Evolutionary conservation across 2,113 vertebrate genomes (phyloP).

Genomic region (Larimichthys polyactis): DNA sequence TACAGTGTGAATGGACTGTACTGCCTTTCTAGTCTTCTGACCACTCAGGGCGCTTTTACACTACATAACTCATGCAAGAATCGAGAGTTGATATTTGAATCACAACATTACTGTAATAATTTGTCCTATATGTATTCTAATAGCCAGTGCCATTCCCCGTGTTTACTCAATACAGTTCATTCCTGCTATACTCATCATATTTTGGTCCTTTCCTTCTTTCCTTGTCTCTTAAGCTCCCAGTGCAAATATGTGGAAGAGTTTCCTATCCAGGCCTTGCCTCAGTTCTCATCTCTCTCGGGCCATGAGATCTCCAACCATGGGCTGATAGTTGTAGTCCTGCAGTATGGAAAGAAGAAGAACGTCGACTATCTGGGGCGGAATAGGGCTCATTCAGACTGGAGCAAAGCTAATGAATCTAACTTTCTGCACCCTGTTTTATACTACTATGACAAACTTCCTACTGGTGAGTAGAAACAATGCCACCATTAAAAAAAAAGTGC

Average conservation of each 20-base stretch:
- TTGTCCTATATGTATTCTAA: not conserved
- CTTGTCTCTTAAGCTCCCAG: slow-evolving; percentile 63
- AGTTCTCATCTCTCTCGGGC: slow-evolving; percentile 88
- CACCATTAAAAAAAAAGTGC: no score
- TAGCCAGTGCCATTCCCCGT: not conserved
- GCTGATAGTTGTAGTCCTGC: slow-evolving; percentile 91
- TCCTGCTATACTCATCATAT: not conserved
- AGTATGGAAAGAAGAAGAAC: slow-evolving; percentile 91
- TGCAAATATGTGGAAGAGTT: slow-evolving; percentile 95
- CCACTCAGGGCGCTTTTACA: no score
- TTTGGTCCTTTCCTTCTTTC: not conserved
- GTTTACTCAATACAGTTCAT: not conserved
- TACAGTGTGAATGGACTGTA: no score
- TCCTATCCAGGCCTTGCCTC: slow-evolving; percentile 88
- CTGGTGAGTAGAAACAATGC: slow-evolving; percentile 83
- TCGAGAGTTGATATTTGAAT: not conserved
- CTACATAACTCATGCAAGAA: not conserved
- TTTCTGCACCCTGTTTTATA: slow-evolving; percentile 98
- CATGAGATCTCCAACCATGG: slow-evolving; percentile 81
- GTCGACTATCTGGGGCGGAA: slow-evolving; percentile 83
- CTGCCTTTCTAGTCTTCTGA: no score
- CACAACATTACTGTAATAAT: not conserved
- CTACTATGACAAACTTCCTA: slow-evolving; percentile 90
- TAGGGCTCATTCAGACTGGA: slow-evolving; percentile 91
- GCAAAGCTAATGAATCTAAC: slow-evolving; percentile 94